Evolutionary conservation across 2,797 vertebrate species (phyloP), one percentile per base, ranked within the genome.

Genomic region (Amblyraja radiata): DNA sequence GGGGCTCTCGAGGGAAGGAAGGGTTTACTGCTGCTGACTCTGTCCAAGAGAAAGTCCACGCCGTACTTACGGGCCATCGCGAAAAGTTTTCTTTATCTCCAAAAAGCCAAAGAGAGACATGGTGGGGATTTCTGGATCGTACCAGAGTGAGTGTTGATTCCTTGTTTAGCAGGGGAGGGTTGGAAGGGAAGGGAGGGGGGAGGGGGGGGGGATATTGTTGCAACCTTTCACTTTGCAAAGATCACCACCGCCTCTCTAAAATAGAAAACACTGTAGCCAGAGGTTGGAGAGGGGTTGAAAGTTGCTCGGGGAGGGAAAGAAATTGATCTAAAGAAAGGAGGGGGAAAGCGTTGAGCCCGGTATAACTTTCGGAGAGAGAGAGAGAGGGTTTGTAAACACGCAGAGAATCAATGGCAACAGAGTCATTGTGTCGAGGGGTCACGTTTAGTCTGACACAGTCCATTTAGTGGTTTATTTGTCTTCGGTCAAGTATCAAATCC

Each of bases 101-200:
- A 46, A 46, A 46, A n/a, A 61, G 28, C 61, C 10, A 14, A 39
- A 21, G 36, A n/a, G 77, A 36, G 32, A 79, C 7, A 88, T 88
- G 84, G 84, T 88, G 84, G 84, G 84, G n/a, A 88, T 88, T 88
- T 88, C 84, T 88, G 84, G 61, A 13, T 36, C 61, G 18, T 68
- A 18, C 21, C 84, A 68, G 14, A 32, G 84, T 88, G 63, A 88
- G 84, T 68, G 32, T 28, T 63, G 11, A 6, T 86, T 21, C 61
- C 36, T 21, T 36, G 84, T 88, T 65, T 2, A 63, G n/a, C 3
- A 21, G 84, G n/a, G 61, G 32, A 18, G 7, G 13, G 83, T 32
- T 32, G 32, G 32, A 32, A 32, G 32, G 32, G 46, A 46, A n/a
- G 16, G 36, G 1, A 36, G 1, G 2, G 80, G 16, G 39, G 18